These are phyloP conservation scores for Salvelinus alpinus DNA, from an alignment of 2,113 vertebrate species.

Conservation along the genomic window DNA sequence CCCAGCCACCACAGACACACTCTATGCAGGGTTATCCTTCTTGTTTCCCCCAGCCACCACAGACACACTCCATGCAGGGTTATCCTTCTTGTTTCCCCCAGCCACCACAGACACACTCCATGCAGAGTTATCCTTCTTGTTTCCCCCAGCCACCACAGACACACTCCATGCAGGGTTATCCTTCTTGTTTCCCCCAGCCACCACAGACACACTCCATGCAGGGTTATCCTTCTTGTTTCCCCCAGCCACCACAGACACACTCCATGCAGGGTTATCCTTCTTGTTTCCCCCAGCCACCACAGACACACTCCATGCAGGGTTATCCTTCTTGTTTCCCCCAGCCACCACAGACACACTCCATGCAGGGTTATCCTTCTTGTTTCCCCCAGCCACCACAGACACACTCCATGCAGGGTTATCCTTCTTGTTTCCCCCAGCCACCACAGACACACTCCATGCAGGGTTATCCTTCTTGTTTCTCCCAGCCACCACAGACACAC, in stretches of 20 bases:
- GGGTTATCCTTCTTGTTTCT: not conserved
- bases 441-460: not conserved
- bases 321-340: not conserved
- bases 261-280: not conserved
- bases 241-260: constrained; percentile 15
- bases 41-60: constrained; percentile 12
- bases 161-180: not conserved
- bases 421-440: constrained; percentile 5
- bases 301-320: not conserved
- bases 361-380: no score
- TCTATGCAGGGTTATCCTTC: not conserved
- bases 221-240: not conserved
- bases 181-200: constrained; percentile 5
- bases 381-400: constrained; percentile 19
- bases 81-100: not conserved
- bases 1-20: constrained; percentile 15
- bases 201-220: not conserved
- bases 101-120: constrained; percentile 10
- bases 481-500: constrained; percentile 15
- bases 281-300: constrained; percentile 1
- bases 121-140: no score
- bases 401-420: not conserved
- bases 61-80: not conserved
- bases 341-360: constrained; percentile 10
- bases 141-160: constrained; percentile 19